Percentiles rank a stretch among this genome's conserved stretches.
Evolutionary conservation across 2,888 invertebrate genomes (phyloP).

Genomic region (Ommatoiulus sabulosus): DNA sequence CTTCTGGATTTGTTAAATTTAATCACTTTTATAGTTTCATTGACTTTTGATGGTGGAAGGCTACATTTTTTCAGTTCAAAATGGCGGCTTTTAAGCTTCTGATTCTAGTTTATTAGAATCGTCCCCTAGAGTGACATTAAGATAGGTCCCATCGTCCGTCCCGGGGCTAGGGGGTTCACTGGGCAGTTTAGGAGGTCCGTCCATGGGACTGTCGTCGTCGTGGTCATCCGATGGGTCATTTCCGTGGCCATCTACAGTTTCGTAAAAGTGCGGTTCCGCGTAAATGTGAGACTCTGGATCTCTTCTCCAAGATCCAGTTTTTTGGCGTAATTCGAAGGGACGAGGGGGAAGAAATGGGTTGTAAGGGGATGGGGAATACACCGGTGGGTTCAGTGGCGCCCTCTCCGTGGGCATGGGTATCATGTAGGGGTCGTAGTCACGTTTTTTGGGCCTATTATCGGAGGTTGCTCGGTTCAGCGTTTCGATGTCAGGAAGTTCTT

Average conservation of each 20-base stretch:
- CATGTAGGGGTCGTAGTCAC: slow-evolving; percentile 4
- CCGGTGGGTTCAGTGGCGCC: slow-evolving; percentile 42
- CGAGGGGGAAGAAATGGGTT: not conserved
- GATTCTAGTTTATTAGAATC: not conserved
- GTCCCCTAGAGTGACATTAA: not conserved
- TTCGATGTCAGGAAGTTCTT: not conserved
- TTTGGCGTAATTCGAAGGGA: not conserved
- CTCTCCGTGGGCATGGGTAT: slow-evolving; percentile 48
- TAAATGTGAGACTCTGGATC: slow-evolving; percentile 52
- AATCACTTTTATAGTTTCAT: too few species aligned
- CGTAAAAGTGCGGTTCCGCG: slow-evolving; percentile 53
- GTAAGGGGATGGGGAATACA: not conserved
- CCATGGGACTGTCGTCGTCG: not conserved
- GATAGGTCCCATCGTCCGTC: not conserved
- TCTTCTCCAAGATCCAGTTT: not conserved
- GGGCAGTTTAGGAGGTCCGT: not conserved
- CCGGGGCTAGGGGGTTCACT: not conserved
- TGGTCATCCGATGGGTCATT: not conserved
- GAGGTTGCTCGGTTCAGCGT: not conserved
- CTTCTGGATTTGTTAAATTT: too few species aligned
- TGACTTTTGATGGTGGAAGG: too few species aligned
- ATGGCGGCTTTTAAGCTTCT: not conserved
- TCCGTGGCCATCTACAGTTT: slow-evolving; percentile 13
- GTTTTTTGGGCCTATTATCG: not conserved
- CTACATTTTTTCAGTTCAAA: not conserved